These are phyloP conservation scores for Chunga burmeisteri DNA, from an alignment of 2,113 vertebrate genomes.

Conservation along the genomic window DNA sequence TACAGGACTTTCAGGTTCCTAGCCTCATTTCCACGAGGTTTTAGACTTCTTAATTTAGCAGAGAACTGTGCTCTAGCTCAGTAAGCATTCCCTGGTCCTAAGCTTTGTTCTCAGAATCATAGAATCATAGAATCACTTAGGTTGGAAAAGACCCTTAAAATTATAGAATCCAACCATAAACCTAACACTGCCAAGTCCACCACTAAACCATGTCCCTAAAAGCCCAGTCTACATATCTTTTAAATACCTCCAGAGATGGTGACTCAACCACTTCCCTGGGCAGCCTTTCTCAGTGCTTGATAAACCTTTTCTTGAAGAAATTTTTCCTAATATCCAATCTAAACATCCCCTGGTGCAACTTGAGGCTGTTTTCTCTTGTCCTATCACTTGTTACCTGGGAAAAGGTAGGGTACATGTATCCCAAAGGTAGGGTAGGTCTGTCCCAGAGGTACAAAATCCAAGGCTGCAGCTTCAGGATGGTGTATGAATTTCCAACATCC, in stretches of 20 bases:
- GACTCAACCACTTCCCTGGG: not conserved
- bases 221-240: not conserved
- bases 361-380: not conserved
- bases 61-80: not conserved
- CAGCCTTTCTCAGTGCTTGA: not conserved
- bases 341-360: not conserved
- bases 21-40: not conserved
- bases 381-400: not conserved
- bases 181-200: not conserved
- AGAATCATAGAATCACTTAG: not conserved
- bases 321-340: not conserved
- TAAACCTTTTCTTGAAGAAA: not conserved
- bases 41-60: not conserved
- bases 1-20: not conserved
- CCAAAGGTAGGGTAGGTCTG: not conserved
- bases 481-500: not conserved
- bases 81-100: not conserved
- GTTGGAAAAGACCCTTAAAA: not conserved
- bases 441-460: not conserved
- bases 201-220: not conserved
- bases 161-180: accelerated
- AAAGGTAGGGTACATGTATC: not conserved
- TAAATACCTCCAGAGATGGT: not conserved
- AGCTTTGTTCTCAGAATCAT: not conserved
- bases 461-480: not conserved